These are phyloP conservation scores for Nettapus auritus DNA, from an alignment of 2,113 vertebrate genomes.

Conservation along the genomic window DNA sequence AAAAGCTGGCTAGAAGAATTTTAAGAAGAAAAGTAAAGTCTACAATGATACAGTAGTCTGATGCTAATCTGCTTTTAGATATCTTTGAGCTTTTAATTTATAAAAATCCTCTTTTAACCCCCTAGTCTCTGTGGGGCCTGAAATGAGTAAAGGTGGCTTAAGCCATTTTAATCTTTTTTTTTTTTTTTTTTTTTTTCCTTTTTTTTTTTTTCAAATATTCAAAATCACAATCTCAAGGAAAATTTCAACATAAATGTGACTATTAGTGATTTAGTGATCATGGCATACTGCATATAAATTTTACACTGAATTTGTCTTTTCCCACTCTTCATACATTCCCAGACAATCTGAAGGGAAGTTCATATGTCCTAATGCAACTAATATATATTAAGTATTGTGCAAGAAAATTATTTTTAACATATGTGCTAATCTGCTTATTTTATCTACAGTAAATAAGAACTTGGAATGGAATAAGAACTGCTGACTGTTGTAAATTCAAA, in stretches of 20 bases:
- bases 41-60: neutral
- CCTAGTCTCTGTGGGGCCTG: neutral
- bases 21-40: neutral
- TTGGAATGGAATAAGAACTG: neutral
- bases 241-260: neutral
- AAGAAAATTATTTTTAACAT: neutral
- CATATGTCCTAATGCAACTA: neutral
- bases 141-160: neutral
- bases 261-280: neutral
- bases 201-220: neutral
- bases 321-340: neutral
- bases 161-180: neutral
- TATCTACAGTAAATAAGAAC: neutral
- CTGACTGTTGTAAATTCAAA: conserved; percentile 16
- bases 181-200: neutral
- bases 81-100: neutral
- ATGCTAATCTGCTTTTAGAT: neutral
- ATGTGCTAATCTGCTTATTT: neutral
- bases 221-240: neutral
- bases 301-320: neutral
- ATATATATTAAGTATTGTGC: neutral
- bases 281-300: neutral
- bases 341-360: neutral
- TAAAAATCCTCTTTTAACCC: neutral
- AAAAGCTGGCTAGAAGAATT: neutral